phyloP scores from a whole-genome alignment of 2,797 vertebrate species.

The Halcyon leucocephala region DNA sequence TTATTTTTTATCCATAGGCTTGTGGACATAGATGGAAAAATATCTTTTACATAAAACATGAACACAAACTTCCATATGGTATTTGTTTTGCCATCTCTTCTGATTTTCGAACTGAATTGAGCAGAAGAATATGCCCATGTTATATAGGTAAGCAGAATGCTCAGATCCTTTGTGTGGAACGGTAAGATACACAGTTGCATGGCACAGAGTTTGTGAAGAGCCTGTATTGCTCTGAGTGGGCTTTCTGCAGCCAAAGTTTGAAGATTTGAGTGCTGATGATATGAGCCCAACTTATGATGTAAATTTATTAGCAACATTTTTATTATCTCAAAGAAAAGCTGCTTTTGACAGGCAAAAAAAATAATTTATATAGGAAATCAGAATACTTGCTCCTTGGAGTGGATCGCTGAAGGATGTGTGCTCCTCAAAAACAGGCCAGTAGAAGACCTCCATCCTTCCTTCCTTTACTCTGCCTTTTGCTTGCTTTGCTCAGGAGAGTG shows the following conservation, averaged over 20 bases:
- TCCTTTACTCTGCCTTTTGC: neutral
- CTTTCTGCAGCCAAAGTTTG: neutral
- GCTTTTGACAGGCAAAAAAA: neutral
- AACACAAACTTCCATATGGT: constrained; percentile 89
- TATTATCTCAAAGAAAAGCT: neutral
- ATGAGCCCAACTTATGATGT: neutral
- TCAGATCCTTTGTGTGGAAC: neutral
- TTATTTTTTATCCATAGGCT: constrained; percentile 80
- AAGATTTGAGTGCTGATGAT: neutral
- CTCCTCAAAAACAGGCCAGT: neutral
- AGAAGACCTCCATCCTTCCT: neutral
- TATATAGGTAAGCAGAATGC: constrained; percentile 86
- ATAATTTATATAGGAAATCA: neutral
- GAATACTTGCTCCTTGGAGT: neutral
- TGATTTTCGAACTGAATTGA: constrained; percentile 77
- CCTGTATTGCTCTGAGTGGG: neutral
- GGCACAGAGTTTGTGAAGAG: neutral
- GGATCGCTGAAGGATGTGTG: neutral
- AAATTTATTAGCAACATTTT: neutral
- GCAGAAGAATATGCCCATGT: constrained; percentile 86
- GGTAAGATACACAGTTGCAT: neutral
- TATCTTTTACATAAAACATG: constrained; percentile 82
- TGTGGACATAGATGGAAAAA: constrained; percentile 99
- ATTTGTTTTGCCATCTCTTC: constrained; percentile 87
- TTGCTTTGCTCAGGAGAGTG: neutral